phyloP scores from a whole-genome alignment of 2,888 invertebrate genomes.

The Oasisia sp. region DNA sequence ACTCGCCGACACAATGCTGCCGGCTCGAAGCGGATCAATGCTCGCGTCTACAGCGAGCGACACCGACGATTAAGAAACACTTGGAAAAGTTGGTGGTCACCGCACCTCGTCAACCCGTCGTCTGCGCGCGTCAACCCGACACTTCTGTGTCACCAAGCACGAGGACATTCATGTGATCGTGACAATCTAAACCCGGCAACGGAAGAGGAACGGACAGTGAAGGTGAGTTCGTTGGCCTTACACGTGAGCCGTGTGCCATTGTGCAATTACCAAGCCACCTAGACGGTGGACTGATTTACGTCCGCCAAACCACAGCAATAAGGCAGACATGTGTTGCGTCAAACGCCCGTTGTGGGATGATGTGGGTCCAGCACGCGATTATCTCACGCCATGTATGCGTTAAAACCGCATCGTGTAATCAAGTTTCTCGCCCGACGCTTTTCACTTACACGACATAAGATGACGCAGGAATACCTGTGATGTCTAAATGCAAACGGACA shows the following conservation, averaged over 20 bases:
- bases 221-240: background rate
- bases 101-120: background rate
- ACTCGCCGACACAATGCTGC: background rate
- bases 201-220: background rate
- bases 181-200: background rate
- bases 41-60: background rate
- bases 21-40: background rate
- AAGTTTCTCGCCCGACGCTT: background rate
- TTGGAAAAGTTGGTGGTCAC: conserved; percentile 4
- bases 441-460: background rate
- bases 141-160: background rate
- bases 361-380: background rate
- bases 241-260: background rate
- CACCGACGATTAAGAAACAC: background rate
- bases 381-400: background rate
- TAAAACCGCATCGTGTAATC: background rate
- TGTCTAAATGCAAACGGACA: background rate
- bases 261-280: background rate
- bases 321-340: background rate
- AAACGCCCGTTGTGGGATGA: background rate
- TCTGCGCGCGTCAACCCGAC: background rate
- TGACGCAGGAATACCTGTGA: background rate
- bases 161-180: background rate
- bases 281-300: background rate
- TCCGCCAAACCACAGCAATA: background rate